These are phyloP conservation scores for Epizoanthus illoricatus DNA, from an alignment of 92 coral and sea anemone species.

Conservation along the genomic window DNA sequence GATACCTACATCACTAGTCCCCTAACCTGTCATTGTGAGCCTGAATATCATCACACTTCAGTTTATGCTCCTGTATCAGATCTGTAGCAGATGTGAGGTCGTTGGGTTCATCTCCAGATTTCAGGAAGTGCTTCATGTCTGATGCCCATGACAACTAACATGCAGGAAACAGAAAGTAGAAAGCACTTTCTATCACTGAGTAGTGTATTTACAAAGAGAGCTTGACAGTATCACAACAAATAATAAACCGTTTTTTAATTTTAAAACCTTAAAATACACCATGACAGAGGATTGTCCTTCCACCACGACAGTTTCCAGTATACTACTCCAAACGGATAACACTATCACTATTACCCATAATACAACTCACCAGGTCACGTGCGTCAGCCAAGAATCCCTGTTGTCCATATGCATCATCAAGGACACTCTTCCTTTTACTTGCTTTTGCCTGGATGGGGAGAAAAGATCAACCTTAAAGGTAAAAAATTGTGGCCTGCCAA, in stretches of 20 bases:
- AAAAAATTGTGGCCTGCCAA: not conserved
- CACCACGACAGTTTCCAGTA: too few relatives aligned
- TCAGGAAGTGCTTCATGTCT: conserved; percentile 65
- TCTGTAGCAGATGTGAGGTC: conserved; percentile 73
- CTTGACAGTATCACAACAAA: too few relatives aligned
- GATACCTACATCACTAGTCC: too few relatives aligned
- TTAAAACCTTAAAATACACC: too few relatives aligned
- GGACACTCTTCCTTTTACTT: conserved; percentile 62
- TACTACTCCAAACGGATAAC: too few relatives aligned
- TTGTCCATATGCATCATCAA: conserved; percentile 93
- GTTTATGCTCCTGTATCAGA: conserved; percentile 80
- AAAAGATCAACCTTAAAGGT: not conserved
- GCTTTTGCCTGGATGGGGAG: conserved; percentile 63
- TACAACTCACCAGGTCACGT: conserved; percentile 73
- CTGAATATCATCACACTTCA: conserved; percentile 83
- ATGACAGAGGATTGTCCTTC: too few relatives aligned
- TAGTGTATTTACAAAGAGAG: not conserved
- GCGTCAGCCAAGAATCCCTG: conserved; percentile 96
- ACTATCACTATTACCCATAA: too few relatives aligned
- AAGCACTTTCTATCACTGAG: not conserved
- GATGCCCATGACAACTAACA: conserved; percentile 83
- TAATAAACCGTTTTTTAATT: too few relatives aligned
- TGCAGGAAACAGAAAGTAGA: not conserved
- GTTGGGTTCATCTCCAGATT: conserved; percentile 74
- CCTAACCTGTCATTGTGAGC: conserved; percentile 61